phyloP scores from a whole-genome alignment of 2,888 invertebrate genomes.

The Drosophila mulleri region DNA sequence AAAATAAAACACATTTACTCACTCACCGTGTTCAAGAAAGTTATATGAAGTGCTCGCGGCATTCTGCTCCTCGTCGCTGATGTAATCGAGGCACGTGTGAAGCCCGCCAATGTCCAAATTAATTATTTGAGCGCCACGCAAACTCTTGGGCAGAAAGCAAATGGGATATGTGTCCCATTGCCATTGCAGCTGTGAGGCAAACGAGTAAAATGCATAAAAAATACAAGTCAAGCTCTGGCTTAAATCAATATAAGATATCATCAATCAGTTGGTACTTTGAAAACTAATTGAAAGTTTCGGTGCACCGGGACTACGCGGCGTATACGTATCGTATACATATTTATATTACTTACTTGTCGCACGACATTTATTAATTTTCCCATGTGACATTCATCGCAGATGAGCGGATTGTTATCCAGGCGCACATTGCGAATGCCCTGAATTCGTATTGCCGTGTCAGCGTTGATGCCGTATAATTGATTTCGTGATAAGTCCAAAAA shows the following conservation, averaged over 20 bases:
- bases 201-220: constrained; percentile 1
- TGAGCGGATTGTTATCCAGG: constrained; percentile 85
- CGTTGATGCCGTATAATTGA: constrained; percentile 87
- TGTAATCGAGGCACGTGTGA: constrained; percentile 84
- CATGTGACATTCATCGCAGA: constrained; percentile 85
- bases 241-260: constrained; percentile 12
- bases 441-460: constrained; percentile 83
- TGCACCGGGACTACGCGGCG: neutral
- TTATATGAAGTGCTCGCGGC: constrained; percentile 86
- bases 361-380: constrained; percentile 85
- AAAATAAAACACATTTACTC: neutral
- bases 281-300: constrained; percentile 48
- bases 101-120: constrained; percentile 84
- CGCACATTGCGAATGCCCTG: constrained; percentile 84
- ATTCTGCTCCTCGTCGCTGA: constrained; percentile 86
- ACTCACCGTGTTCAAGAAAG: constrained; percentile 86
- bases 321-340: neutral
- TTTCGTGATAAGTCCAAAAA: constrained; percentile 91
- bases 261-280: constrained; percentile 44
- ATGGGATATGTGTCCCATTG: constrained; percentile 85
- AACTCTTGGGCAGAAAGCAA: constrained; percentile 84
- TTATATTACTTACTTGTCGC: constrained; percentile 82
- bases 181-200: constrained; percentile 79
- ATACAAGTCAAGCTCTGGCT: neutral
- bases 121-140: constrained; percentile 85